Conservation (phyloP, 2,888 invertebrate species). For the Acronicta leporina region DNA sequence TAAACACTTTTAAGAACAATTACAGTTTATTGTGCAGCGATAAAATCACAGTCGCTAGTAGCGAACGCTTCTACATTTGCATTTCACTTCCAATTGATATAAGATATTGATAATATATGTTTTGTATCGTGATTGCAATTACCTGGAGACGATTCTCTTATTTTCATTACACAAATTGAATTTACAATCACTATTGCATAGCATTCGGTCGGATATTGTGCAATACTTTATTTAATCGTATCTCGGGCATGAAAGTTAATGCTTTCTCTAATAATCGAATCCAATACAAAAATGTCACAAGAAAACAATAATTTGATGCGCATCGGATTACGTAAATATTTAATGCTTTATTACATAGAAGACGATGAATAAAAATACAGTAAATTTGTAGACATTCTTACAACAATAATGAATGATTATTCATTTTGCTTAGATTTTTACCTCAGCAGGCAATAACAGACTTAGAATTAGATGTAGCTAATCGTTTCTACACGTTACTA, state of each 20-base stretch:
- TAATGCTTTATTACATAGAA: constrained; percentile 56
- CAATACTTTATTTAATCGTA: constrained; percentile 68
- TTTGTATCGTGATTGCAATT: constrained; percentile 47
- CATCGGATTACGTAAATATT: constrained; percentile 59
- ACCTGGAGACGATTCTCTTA: constrained; percentile 41
- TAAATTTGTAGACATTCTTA: constrained; percentile 24
- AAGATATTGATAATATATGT: constrained; percentile 35
- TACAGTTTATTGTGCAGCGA: constrained; percentile 34
- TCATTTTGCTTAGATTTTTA: constrained; percentile 19
- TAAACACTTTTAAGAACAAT: constrained; percentile 12
- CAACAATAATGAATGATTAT: constrained; percentile 18
- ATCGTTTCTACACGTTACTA: not conserved
- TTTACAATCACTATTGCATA: constrained; percentile 56
- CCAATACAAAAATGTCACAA: constrained; percentile 60
- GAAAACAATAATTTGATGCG: constrained; percentile 57
- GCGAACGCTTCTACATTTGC: constrained; percentile 30
- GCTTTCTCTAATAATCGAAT: constrained; percentile 63
- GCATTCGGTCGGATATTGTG: constrained; percentile 62
- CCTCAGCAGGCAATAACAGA: constrained; percentile 1
- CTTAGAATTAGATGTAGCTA: not conserved
- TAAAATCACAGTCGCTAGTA: constrained; percentile 30
- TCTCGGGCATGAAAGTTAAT: constrained; percentile 66
- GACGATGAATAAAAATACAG: constrained; percentile 33
- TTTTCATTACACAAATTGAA: constrained; percentile 61
- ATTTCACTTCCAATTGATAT: constrained; percentile 52